Evolutionary conservation across 2,888 invertebrate genomes (phyloP).

Genomic region (Sarcophaga variegata): DNA sequence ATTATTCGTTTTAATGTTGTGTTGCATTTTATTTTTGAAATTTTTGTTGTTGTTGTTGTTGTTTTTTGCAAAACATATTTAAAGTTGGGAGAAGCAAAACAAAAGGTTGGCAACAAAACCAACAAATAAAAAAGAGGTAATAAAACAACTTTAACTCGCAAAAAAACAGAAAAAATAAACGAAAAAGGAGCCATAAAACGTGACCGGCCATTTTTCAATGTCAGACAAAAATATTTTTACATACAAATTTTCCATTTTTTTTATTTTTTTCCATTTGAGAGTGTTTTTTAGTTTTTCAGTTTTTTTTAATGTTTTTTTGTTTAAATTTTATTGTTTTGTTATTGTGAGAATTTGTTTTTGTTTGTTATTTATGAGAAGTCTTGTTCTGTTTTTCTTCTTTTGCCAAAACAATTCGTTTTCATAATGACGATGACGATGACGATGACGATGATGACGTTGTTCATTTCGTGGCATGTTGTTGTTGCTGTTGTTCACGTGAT

Average conservation of each 20-base stretch:
- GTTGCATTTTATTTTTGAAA: neutral
- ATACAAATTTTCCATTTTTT: conserved; percentile 50
- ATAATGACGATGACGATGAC: conserved; percentile 49
- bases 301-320: conserved; percentile 10
- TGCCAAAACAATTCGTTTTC: conserved; percentile 36
- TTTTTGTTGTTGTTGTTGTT: conserved; percentile 11
- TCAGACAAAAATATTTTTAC: conserved; percentile 78
- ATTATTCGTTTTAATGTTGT: conserved; percentile 47
- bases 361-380: neutral
- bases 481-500: conserved; percentile 39
- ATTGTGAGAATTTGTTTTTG: conserved; percentile 53
- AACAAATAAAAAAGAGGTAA: neutral
- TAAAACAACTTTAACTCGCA: neutral
- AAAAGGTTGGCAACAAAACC: neutral
- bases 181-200: conserved; percentile 78
- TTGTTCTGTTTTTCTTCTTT: conserved; percentile 29
- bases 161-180: conserved; percentile 40
- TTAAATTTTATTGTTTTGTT: conserved; percentile 67
- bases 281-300: conserved; percentile 24
- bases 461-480: conserved; percentile 11
- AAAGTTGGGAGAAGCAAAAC: conserved; percentile 12
- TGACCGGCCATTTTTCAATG: conserved; percentile 82
- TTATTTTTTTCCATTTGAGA: conserved; percentile 41
- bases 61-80: conserved; percentile 14
- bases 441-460: conserved; percentile 32